phyloP scores from a whole-genome alignment of 2,797 vertebrate species.

The Petrocephalus schoutedeni region DNA sequence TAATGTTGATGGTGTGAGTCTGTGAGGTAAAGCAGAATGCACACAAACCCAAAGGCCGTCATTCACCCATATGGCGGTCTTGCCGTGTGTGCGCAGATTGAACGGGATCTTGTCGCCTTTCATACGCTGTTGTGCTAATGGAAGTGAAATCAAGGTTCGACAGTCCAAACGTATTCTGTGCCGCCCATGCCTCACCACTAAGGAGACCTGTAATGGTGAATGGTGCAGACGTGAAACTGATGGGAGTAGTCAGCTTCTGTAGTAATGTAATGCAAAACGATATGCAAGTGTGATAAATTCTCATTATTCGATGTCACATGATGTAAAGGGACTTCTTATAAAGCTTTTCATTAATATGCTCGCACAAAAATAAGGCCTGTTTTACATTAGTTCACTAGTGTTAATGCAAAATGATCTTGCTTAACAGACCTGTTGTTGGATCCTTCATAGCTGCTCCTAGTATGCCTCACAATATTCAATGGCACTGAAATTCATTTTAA shows the following conservation, averaged over 20 bases:
- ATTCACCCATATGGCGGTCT: conserved; percentile 56
- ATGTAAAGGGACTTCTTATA: background rate
- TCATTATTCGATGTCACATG: background rate
- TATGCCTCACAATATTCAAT: background rate
- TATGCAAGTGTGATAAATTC: background rate
- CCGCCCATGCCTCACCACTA: background rate
- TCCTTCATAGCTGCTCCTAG: background rate
- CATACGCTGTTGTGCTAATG: conserved; percentile 62
- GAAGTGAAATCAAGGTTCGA: conserved; percentile 73
- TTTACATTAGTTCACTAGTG: background rate
- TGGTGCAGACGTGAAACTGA: background rate
- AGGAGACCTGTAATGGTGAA: background rate
- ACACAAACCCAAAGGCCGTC: conserved; percentile 70
- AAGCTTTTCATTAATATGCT: background rate
- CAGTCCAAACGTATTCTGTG: conserved; percentile 35
- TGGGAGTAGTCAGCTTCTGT: background rate
- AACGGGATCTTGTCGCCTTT: conserved; percentile 72
- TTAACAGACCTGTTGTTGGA: background rate
- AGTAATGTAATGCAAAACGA: too few species aligned
- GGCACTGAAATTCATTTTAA: background rate
- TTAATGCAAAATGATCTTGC: background rate
- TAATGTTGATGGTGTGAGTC: background rate
- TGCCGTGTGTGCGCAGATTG: conserved; percentile 70
- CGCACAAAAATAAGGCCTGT: background rate
- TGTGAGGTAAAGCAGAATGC: conserved; percentile 41